Percentiles rank a stretch among this genome's conserved stretches.
Conservation (phyloP, 2,888 invertebrate genomes). For the Hymenopus coronatus region DNA sequence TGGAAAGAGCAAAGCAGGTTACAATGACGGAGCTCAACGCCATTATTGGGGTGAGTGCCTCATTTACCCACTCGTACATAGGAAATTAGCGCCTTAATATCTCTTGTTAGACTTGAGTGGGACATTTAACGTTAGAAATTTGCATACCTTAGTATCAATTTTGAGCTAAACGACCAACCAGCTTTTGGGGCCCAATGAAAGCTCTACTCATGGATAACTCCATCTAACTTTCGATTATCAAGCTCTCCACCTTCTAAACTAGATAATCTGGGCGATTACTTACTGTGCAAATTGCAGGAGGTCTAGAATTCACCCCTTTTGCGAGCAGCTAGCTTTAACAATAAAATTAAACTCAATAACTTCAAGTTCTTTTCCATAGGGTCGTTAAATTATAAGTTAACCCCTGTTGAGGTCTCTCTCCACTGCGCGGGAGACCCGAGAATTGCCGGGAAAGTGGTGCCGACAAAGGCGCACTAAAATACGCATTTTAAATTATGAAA, state of each 20-base stretch:
- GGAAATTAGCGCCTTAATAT: not conserved
- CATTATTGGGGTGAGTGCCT: slow-evolving; percentile 80
- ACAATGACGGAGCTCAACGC: slow-evolving; percentile 93
- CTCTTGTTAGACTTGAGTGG: too few relatives aligned
- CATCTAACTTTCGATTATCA: not conserved
- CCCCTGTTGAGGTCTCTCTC: too few relatives aligned
- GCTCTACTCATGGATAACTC: too few relatives aligned
- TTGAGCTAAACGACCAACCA: not conserved
- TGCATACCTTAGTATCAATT: not conserved
- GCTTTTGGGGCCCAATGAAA: not conserved
- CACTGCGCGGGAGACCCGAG: too few relatives aligned
- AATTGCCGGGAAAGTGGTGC: too few relatives aligned
- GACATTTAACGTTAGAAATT: not conserved
- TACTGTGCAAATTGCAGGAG: not conserved
- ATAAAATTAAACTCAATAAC: not conserved
- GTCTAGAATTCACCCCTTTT: not conserved
- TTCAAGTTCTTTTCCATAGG: too few relatives aligned
- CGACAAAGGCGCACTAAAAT: too few relatives aligned
- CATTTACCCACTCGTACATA: not conserved
- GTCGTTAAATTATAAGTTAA: too few relatives aligned
- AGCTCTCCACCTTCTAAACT: not conserved
- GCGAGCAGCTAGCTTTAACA: too few relatives aligned
- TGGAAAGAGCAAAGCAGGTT: slow-evolving; percentile 92
- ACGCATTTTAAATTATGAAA: too few relatives aligned
- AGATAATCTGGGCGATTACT: not conserved